phyloP scores from a whole-genome alignment of 2,797 vertebrate genomes.

The Fringilla coelebs region DNA sequence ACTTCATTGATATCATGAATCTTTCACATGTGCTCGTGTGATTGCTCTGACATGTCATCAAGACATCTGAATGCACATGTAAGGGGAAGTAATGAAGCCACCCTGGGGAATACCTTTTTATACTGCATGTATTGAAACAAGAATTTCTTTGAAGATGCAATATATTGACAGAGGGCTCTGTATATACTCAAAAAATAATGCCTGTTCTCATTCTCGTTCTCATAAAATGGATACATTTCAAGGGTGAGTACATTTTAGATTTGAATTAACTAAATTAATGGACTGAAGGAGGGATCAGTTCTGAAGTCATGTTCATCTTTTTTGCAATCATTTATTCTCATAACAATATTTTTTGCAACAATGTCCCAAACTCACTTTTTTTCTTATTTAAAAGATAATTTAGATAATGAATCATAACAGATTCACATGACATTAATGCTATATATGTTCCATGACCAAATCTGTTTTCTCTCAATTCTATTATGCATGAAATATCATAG shows the following conservation, averaged over 20 bases:
- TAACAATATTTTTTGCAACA: background rate
- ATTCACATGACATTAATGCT: background rate
- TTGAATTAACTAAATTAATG: background rate
- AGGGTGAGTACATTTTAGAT: background rate
- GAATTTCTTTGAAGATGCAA: background rate
- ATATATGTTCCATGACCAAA: background rate
- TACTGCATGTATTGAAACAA: background rate
- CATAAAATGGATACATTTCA: background rate
- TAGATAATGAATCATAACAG: background rate
- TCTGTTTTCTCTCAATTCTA: background rate
- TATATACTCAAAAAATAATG: background rate
- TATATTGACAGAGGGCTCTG: background rate
- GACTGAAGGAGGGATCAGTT: background rate
- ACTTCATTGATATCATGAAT: accelerated
- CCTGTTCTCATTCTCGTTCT: background rate
- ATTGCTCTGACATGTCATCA: background rate
- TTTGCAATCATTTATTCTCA: background rate
- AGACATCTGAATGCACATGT: background rate
- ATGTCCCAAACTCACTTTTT: background rate
- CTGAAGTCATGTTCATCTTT: background rate
- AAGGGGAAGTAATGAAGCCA: background rate
- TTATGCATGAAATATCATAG: background rate
- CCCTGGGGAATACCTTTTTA: background rate
- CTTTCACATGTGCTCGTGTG: background rate
- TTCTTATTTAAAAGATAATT: background rate